These are phyloP conservation scores for Oreochromis niloticus DNA, from an alignment of 2,113 vertebrate species.

Conservation along the genomic window DNA sequence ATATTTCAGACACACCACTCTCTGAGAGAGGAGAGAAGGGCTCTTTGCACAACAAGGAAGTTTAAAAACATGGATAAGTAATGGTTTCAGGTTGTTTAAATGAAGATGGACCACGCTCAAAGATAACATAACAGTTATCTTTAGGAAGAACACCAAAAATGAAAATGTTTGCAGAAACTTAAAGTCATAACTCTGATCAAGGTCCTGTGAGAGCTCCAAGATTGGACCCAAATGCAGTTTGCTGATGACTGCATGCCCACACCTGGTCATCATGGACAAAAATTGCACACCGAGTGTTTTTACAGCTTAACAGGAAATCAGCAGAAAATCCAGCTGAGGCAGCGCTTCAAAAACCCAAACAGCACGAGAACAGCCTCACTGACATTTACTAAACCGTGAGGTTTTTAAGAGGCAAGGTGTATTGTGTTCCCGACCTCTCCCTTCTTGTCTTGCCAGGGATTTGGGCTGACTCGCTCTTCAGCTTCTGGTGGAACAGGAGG, in stretches of 20 bases:
- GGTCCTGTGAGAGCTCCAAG: not conserved
- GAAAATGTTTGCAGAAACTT: not conserved
- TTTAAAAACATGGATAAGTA: not conserved
- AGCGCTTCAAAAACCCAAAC: not conserved
- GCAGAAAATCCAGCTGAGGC: not conserved
- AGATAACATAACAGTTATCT: not conserved
- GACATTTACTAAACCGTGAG: not conserved
- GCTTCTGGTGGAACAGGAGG: conserved; percentile 72
- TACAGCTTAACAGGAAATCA: not conserved
- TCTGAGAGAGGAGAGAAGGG: not conserved
- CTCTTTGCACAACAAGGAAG: not conserved
- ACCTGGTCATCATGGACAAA: not conserved
- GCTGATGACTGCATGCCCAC: not conserved
- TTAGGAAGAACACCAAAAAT: not conserved
- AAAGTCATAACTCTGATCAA: not conserved
- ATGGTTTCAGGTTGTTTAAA: not conserved
- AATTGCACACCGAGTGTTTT: not conserved
- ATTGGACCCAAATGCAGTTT: not conserved
- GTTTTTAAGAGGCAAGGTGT: not conserved
- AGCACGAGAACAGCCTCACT: not conserved
- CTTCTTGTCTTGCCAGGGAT: conserved; percentile 91
- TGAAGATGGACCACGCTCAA: not conserved
- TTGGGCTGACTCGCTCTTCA: conserved; percentile 87
- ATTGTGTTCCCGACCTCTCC: conserved; percentile 77
- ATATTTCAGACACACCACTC: not conserved